Evolutionary conservation across 2,888 invertebrate genomes (phyloP).

Genomic region (Hydraecia micacea): DNA sequence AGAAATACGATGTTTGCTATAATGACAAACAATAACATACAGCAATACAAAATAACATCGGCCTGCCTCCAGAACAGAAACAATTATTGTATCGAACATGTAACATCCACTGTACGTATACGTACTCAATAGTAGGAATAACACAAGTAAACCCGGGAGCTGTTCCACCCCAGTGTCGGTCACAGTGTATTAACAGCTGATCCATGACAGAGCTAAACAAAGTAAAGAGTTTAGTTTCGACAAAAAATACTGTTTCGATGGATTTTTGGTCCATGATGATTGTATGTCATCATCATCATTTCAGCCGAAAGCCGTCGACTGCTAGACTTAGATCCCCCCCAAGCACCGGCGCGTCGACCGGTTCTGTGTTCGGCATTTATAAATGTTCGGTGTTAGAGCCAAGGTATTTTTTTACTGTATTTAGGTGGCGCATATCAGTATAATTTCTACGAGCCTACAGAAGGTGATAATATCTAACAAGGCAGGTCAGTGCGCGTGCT

Average conservation of each 20-base stretch:
- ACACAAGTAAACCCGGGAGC: background rate
- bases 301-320: background rate
- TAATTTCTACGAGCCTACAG: background rate
- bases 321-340: background rate
- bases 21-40: background rate
- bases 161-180: background rate
- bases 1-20: background rate
- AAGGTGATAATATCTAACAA: background rate
- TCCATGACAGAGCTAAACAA: background rate
- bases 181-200: background rate
- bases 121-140: background rate
- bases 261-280: background rate
- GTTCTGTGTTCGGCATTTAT: background rate
- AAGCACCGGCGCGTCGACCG: background rate
- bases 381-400: background rate
- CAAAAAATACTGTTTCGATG: background rate
- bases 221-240: background rate
- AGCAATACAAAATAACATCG: background rate
- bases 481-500: background rate
- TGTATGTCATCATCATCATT: background rate
- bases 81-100: background rate
- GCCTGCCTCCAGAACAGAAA: constrained; percentile 2
- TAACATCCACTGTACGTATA: background rate
- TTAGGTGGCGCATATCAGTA: background rate
- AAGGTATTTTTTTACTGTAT: background rate